Evolutionary conservation across 2,888 invertebrate genomes (phyloP).

Genomic region (Gastracanthus pulcherrimus): DNA sequence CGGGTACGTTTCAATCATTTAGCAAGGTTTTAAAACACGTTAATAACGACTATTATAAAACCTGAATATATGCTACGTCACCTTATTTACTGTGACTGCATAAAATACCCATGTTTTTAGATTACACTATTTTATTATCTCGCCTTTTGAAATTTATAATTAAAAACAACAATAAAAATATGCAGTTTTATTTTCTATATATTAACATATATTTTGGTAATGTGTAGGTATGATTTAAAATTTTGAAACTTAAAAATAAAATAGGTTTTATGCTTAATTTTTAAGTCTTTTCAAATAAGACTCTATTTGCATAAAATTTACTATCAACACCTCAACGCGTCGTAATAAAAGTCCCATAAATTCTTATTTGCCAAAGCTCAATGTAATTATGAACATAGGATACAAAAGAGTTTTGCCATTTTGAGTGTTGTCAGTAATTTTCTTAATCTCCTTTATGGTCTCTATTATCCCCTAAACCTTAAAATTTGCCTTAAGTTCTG

Average conservation of each 20-base stretch:
- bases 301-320: neutral
- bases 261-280: neutral
- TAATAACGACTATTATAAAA: neutral
- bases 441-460: no score
- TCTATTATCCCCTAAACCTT: no score
- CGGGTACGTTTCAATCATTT: neutral
- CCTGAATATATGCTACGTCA: neutral
- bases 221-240: no score
- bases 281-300: neutral
- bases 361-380: neutral
- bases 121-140: neutral
- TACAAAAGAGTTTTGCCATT: neutral
- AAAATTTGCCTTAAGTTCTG: no score
- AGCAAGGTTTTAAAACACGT: neutral
- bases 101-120: neutral
- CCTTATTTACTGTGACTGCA: neutral
- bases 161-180: neutral
- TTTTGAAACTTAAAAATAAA: no score
- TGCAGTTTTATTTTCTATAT: neutral
- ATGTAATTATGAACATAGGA: neutral
- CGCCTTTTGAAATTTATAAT: neutral
- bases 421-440: neutral
- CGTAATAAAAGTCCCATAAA: neutral
- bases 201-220: neutral
- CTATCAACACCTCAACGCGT: neutral